Conservation (phyloP, 2,113 vertebrate species). For the Eolophus roseicapilla region DNA sequence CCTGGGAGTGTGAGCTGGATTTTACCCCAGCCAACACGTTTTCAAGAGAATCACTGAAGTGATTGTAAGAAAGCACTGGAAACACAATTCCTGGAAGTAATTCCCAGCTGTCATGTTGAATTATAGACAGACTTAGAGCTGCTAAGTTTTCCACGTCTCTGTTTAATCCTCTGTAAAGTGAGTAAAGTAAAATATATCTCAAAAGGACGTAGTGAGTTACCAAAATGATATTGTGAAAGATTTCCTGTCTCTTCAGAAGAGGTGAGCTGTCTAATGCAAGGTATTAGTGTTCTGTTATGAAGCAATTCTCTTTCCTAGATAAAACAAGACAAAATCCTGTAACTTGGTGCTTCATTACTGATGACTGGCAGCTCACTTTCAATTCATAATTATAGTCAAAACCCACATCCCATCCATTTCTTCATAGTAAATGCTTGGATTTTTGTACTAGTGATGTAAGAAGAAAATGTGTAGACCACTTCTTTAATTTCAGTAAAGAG, state of each 20-base stretch:
- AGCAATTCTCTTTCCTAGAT: not conserved
- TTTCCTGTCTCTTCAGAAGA: constrained; percentile 8
- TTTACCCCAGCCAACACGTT: not conserved
- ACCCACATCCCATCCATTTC: constrained; percentile 55
- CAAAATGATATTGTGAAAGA: constrained; percentile 51
- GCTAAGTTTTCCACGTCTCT: constrained; percentile 14
- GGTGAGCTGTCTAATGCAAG: not conserved
- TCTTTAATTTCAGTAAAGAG: constrained; percentile 49
- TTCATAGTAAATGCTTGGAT: constrained; percentile 37
- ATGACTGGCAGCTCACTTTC: constrained; percentile 11
- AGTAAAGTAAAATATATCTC: constrained; percentile 14
- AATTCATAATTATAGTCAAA: constrained; percentile 40
- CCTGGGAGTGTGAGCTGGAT: not conserved
- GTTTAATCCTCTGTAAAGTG: constrained; percentile 31
- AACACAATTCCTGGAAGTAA: not conserved
- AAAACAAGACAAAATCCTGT: constrained; percentile 18
- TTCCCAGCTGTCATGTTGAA: constrained; percentile 41
- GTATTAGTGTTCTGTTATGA: not conserved
- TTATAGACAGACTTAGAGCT: constrained; percentile 3
- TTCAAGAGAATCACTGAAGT: not conserved
- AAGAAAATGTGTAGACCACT: constrained; percentile 31
- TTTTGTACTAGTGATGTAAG: constrained; percentile 32
- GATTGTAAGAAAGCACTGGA: not conserved
- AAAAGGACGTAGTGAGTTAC: constrained; percentile 18
- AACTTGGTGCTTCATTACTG: not conserved